Evolutionary conservation across 2,797 vertebrate species (phyloP).

Genomic region (Apogon hyalosoma): DNA sequence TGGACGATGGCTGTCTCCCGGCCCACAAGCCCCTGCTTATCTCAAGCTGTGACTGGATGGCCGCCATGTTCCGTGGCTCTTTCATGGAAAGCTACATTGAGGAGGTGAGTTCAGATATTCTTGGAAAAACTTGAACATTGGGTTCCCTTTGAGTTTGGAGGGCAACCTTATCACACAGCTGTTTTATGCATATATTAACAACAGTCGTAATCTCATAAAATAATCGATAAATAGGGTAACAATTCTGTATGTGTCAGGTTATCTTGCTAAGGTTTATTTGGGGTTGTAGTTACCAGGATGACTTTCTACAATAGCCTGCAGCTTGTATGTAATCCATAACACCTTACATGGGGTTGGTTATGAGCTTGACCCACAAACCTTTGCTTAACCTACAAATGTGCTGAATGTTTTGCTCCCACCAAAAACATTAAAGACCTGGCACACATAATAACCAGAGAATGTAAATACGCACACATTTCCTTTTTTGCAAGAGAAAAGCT

Average conservation of each 20-base stretch:
- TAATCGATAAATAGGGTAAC: slow-evolving; percentile 5
- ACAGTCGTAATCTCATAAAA: slow-evolving; percentile 5
- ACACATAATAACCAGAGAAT: neutral
- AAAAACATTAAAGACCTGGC: neutral
- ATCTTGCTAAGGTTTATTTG: slow-evolving; percentile 16
- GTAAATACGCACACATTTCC: neutral
- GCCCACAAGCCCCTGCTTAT: slow-evolving; percentile 93
- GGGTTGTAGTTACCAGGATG: neutral
- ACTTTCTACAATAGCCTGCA: neutral
- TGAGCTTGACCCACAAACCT: slow-evolving; percentile 26
- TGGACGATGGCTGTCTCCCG: slow-evolving; percentile 89
- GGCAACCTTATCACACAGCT: neutral
- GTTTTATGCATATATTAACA: neutral
- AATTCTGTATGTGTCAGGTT: neutral
- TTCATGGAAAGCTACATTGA: slow-evolving; percentile 91
- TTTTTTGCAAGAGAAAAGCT: neutral
- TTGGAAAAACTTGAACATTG: slow-evolving; percentile 5
- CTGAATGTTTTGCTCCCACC: slow-evolving; percentile 4
- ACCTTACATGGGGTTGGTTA: slow-evolving; percentile 11
- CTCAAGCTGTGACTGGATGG: slow-evolving; percentile 94
- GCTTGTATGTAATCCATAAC: slow-evolving; percentile 1
- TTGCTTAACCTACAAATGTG: slow-evolving; percentile 30
- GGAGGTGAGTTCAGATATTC: slow-evolving; percentile 80
- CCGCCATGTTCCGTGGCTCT: slow-evolving; percentile 92
- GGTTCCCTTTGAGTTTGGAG: slow-evolving; percentile 26